Conservation (phyloP, 2,888 invertebrate genomes). For the Drosophila algonquin region DNA sequence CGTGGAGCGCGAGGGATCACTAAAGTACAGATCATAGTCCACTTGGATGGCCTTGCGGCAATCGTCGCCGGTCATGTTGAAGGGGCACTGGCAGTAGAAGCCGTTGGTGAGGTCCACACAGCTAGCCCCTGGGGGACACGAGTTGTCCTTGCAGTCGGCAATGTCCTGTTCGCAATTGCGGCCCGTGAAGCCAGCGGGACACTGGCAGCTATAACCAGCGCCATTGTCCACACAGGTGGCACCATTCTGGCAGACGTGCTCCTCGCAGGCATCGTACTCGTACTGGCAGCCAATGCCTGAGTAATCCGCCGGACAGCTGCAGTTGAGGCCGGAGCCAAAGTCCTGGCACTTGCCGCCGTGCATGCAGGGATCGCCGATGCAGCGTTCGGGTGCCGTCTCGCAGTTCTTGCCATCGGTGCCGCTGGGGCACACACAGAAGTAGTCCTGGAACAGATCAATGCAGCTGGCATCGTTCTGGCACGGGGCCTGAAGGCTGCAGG, state of each 20-base stretch:
- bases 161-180: slow-evolving; percentile 96
- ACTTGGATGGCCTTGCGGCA: slow-evolving; percentile 98
- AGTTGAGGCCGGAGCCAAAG: slow-evolving; percentile 97
- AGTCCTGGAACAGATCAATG: slow-evolving; percentile 93
- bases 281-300: slow-evolving; percentile 96
- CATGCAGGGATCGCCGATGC: slow-evolving; percentile 91
- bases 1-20: slow-evolving; percentile 94
- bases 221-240: slow-evolving; percentile 95
- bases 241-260: slow-evolving; percentile 95
- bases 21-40: slow-evolving; percentile 98
- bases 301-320: slow-evolving; percentile 94
- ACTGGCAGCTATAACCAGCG: slow-evolving; percentile 92
- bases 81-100: slow-evolving; percentile 98
- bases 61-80: slow-evolving; percentile 97
- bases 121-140: slow-evolving; percentile 96
- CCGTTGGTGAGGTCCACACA: slow-evolving; percentile 95
- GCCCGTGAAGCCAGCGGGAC: slow-evolving; percentile 91
- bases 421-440: slow-evolving; percentile 89
- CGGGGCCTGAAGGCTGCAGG: slow-evolving; percentile 90
- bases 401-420: slow-evolving; percentile 98
- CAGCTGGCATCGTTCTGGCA: slow-evolving; percentile 97
- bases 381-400: slow-evolving; percentile 96
- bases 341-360: slow-evolving; percentile 98
- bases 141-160: slow-evolving; percentile 95
- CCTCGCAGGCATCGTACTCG: slow-evolving; percentile 96